A percentile compares a stretch with the other conserved stretches of the same genome.
Conservation (phyloP, 2,797 vertebrate genomes). For the Hephaestus fuliginosus region DNA sequence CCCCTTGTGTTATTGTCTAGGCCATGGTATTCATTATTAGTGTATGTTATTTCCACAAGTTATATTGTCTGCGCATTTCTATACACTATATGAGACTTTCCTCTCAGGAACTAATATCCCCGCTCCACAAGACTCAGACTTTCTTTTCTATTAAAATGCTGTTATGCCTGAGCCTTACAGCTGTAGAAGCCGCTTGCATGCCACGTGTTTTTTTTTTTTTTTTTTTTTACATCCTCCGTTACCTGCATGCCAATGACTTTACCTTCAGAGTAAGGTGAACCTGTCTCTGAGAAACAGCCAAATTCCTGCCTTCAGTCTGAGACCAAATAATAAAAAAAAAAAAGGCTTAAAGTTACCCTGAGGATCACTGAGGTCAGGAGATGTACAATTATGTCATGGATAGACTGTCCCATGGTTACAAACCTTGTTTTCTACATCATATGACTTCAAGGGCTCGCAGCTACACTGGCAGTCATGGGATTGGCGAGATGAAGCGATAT, state of each 20-base stretch:
- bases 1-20: slow-evolving; percentile 7
- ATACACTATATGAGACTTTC: slow-evolving; percentile 20
- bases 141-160: slow-evolving; percentile 25
- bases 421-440: slow-evolving; percentile 74
- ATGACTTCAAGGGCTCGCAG: slow-evolving; percentile 64
- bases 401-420: slow-evolving; percentile 59
- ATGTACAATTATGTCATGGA: slow-evolving; percentile 29
- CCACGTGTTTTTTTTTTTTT: background rate
- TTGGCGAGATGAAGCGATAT: slow-evolving; percentile 56
- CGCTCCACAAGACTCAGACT: slow-evolving; percentile 6
- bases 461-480: slow-evolving; percentile 69
- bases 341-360: slow-evolving; percentile 6
- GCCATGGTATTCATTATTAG: slow-evolving; percentile 36
- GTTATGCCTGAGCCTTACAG: background rate
- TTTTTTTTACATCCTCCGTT: background rate
- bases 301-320: background rate
- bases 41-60: slow-evolving; percentile 21
- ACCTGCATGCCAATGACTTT: background rate
- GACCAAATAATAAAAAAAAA: slow-evolving; percentile 23
- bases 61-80: slow-evolving; percentile 27
- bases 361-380: slow-evolving; percentile 25
- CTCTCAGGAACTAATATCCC: background rate
- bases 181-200: background rate
- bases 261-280: background rate
- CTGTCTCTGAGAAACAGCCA: background rate